These are phyloP conservation scores for Pristionchus maxplancki DNA, from an alignment of 2,888 invertebrate species.

Conservation along the genomic window DNA sequence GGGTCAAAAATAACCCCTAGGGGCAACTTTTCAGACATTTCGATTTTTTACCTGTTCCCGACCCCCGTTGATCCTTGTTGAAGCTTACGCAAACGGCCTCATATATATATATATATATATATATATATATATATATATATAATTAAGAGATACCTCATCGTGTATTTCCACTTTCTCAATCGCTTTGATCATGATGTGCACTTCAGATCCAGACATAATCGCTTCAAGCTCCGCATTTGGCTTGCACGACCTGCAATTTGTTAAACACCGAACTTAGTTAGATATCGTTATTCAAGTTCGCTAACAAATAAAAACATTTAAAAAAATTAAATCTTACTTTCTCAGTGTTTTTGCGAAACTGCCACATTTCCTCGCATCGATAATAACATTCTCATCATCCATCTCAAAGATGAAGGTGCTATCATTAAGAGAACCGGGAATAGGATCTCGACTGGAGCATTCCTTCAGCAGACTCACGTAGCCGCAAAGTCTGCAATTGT, in stretches of 20 bases:
- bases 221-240: slow-evolving; percentile 53
- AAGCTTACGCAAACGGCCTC: too few relatives aligned
- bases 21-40: too few relatives aligned
- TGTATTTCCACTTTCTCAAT: neutral
- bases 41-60: too few relatives aligned
- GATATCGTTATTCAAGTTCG: too few relatives aligned
- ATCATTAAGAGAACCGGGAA: neutral
- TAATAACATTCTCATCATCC: neutral
- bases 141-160: neutral
- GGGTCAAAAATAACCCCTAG: too few relatives aligned
- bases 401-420: neutral
- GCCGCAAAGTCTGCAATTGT: neutral
- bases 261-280: too few relatives aligned
- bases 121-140: neutral
- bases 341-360: slow-evolving; percentile 8
- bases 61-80: too few relatives aligned
- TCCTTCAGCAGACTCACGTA: slow-evolving; percentile 23
- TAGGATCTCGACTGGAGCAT: neutral
- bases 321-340: neutral
- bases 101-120: neutral
- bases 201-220: slow-evolving; percentile 27
- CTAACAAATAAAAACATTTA: neutral
- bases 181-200: slow-evolving; percentile 37
- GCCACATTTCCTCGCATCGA: slow-evolving; percentile 45
- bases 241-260: slow-evolving; percentile 54